Evolutionary conservation across 1,140 invertebrate species (phyloP).

Genomic region (Hormaphis cornu): DNA sequence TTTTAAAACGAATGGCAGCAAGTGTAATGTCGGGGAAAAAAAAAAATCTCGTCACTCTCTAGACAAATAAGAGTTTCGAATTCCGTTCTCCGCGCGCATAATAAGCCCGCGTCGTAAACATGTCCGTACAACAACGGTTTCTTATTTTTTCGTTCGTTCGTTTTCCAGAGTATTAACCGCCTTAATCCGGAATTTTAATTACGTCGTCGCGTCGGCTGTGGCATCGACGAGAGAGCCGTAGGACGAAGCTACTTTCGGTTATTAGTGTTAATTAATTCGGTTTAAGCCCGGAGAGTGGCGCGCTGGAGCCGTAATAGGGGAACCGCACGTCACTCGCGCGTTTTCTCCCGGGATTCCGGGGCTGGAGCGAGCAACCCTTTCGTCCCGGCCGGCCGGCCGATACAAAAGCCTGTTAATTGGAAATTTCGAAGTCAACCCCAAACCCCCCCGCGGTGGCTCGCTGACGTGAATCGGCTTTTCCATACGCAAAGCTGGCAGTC

Average conservation of each 20-base stretch:
- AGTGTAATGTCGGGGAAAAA: no score
- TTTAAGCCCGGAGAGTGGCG: not conserved
- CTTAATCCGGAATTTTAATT: conserved; percentile 18
- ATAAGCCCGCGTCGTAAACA: conserved; percentile 18
- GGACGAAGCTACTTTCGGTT: conserved; percentile 10
- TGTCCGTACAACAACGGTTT: not conserved
- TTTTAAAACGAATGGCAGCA: no score
- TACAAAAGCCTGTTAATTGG: conserved; percentile 24
- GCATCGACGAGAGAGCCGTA: not conserved
- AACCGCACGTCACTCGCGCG: conserved; percentile 6
- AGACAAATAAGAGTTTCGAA: no score
- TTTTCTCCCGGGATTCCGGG: conserved; percentile 1
- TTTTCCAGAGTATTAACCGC: conserved; percentile 19
- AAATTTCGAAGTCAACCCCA: no score
- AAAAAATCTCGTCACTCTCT: no score
- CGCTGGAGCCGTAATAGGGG: not conserved
- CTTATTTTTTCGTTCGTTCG: not conserved
- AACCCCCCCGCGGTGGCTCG: not conserved
- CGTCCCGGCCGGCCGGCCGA: not conserved
- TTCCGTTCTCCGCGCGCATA: no score
- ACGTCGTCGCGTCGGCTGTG: no score
- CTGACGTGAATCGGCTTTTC: no score
- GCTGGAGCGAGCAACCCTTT: conserved; percentile 9
- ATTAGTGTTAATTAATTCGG: conserved; percentile 25
- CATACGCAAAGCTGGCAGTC: no score